Conservation (phyloP, 2,888 invertebrate genomes). For the Stenichneumon culpator region DNA sequence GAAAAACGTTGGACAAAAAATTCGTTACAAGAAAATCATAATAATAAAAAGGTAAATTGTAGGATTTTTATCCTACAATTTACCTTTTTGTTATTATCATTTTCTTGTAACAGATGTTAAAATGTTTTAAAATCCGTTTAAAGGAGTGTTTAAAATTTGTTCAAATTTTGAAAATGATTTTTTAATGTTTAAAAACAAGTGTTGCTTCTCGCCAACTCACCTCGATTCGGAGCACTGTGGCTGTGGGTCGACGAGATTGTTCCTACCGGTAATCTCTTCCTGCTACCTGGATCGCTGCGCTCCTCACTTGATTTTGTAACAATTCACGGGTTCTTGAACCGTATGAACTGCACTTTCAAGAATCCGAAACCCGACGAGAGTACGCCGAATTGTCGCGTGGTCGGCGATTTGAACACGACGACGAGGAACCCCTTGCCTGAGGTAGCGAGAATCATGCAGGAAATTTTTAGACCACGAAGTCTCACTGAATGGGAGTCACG, state of each 20-base stretch:
- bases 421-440: conserved; percentile 5
- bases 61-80: no score
- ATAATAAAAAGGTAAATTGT: no score
- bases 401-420: background rate
- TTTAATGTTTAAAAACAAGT: background rate
- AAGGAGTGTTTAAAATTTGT: no score
- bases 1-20: no score
- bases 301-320: conserved; percentile 42
- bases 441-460: background rate
- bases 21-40: background rate
- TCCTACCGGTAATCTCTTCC: conserved; percentile 27
- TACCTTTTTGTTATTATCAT: no score
- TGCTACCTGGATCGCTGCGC: conserved; percentile 9
- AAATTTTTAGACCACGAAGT: background rate
- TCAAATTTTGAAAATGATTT: background rate
- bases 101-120: no score
- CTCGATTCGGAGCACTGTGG: conserved; percentile 54
- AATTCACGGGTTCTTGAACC: background rate
- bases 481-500: background rate
- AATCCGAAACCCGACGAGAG: conserved; percentile 19
- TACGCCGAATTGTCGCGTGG: conserved; percentile 23
- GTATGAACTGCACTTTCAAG: conserved; percentile 56
- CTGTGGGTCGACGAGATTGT: conserved; percentile 33
- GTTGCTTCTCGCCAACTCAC: conserved; percentile 42
- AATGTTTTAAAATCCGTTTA: no score